Conservation (phyloP, 2,797 vertebrate genomes). For the Microhierax caerulescens region DNA sequence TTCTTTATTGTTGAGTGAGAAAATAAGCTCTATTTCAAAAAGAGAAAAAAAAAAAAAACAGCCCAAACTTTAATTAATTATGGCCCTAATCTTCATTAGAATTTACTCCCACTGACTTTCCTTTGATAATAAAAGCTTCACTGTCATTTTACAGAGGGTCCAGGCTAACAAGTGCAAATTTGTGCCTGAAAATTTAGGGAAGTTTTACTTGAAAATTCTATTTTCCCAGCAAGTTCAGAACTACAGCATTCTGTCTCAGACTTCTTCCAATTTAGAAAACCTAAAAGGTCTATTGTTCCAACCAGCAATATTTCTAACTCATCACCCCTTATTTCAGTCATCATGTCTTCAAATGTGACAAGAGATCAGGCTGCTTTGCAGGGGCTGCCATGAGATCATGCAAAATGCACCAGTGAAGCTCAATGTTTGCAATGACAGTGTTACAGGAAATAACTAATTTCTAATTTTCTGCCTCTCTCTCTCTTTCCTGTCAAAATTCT, state of each 20-base stretch:
- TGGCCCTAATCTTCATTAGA: neutral
- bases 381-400: slow-evolving; percentile 49
- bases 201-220: neutral
- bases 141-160: neutral
- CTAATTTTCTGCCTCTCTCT: slow-evolving; percentile 59
- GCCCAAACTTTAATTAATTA: neutral
- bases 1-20: neutral
- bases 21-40: neutral
- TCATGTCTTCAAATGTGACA: neutral
- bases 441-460: slow-evolving; percentile 60
- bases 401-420: neutral
- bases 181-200: neutral
- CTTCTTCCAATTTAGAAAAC: neutral
- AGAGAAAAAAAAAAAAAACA: neutral
- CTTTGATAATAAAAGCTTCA: neutral
- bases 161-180: neutral
- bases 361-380: slow-evolving; percentile 24
- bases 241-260: neutral
- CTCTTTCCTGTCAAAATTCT: slow-evolving; percentile 56
- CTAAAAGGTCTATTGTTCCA: neutral
- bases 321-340: neutral
- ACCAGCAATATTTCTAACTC: neutral
- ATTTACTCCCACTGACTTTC: neutral
- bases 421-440: slow-evolving; percentile 49
- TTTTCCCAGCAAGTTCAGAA: neutral